Conservation (phyloP, 2,113 vertebrate species). For the Climacteris rufus region DNA sequence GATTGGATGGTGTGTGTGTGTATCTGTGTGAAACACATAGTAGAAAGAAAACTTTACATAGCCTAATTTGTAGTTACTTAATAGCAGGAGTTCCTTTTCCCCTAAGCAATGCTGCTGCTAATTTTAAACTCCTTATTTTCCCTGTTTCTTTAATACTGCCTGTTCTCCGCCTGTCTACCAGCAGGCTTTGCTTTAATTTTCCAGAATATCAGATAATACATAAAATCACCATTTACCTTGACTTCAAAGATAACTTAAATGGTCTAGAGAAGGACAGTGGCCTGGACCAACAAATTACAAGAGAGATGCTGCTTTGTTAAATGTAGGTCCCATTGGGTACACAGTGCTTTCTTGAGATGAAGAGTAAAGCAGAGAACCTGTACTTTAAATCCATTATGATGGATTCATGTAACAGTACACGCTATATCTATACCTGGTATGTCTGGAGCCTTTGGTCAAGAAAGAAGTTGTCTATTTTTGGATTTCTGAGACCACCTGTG, state of each 20-base stretch:
- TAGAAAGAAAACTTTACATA: background rate
- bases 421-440: background rate
- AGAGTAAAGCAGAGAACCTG: background rate
- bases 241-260: background rate
- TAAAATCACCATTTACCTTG: background rate
- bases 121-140: background rate
- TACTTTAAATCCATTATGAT: background rate
- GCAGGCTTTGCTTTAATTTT: background rate
- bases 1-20: too few relatives aligned
- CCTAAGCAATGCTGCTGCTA: background rate
- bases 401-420: background rate
- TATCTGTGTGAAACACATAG: background rate
- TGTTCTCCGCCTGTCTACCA: background rate
- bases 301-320: background rate
- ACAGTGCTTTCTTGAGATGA: background rate
- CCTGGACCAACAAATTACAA: background rate
- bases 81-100: background rate
- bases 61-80: background rate
- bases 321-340: fast-evolving
- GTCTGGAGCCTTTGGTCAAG: background rate
- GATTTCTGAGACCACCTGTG: background rate
- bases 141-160: background rate
- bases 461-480: background rate
- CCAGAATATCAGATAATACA: background rate
- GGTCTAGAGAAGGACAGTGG: background rate